These are phyloP conservation scores for Cistogaster globosa DNA, from an alignment of 2,888 invertebrate species.

Conservation along the genomic window DNA sequence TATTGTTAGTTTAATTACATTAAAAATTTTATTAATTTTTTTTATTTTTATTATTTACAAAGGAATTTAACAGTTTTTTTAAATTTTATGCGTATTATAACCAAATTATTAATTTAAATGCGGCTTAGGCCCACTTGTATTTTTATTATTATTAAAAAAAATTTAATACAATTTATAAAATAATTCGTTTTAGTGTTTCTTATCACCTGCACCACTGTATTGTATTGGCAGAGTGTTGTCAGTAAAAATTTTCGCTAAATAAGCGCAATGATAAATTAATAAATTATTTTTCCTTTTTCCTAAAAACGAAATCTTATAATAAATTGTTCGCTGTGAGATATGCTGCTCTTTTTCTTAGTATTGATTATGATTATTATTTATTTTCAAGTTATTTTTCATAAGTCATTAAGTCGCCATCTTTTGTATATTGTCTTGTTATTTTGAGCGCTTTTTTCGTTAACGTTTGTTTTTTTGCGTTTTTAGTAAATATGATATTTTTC, in stretches of 20 bases:
- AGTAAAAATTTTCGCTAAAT: constrained; percentile 72
- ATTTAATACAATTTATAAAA: background rate
- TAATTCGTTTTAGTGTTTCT: constrained; percentile 47
- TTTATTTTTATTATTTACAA: too few species aligned
- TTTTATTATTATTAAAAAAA: too few species aligned
- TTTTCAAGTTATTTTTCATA: constrained; percentile 73
- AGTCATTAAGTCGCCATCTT: constrained; percentile 72
- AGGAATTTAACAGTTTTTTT: too few species aligned
- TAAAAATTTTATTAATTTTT: too few species aligned
- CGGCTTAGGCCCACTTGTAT: too few species aligned
- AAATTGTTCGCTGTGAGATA: constrained; percentile 49
- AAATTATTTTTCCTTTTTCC: constrained; percentile 64
- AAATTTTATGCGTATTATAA: too few species aligned
- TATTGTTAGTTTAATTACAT: too few species aligned
- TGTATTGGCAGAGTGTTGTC: constrained; percentile 63
- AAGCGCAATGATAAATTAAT: constrained; percentile 79
- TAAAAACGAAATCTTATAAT: background rate
- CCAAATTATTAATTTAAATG: too few species aligned
- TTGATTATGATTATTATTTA: constrained; percentile 69
- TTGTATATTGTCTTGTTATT: constrained; percentile 64
- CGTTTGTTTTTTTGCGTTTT: constrained; percentile 49
- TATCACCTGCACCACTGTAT: constrained; percentile 53
- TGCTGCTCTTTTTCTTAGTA: constrained; percentile 47
- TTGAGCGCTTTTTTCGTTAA: constrained; percentile 56
- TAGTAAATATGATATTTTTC: constrained; percentile 67